Conservation (phyloP, 2,797 vertebrate genomes). For the Oreortyx pictus region DNA sequence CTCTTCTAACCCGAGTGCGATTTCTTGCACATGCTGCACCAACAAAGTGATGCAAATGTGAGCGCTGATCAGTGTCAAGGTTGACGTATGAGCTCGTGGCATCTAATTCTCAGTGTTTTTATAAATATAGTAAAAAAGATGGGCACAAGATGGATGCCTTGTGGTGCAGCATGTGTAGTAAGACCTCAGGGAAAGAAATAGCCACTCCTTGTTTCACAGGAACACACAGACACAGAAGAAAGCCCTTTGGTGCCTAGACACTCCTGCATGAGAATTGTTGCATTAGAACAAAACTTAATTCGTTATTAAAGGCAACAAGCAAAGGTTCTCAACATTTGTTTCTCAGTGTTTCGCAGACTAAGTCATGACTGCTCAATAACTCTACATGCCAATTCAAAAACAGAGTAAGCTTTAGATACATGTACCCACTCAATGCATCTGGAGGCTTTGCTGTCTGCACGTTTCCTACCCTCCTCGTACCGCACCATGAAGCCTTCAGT, state of each 20-base stretch:
- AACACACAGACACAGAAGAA: not conserved
- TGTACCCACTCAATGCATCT: not conserved
- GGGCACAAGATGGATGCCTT: not conserved
- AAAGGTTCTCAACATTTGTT: not conserved
- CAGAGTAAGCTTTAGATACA: accelerated
- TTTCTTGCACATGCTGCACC: not conserved
- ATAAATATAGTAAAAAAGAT: not conserved
- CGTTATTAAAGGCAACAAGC: not conserved
- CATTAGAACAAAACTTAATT: not conserved
- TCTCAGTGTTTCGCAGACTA: not conserved
- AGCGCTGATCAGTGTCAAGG: not conserved
- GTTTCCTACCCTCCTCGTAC: not conserved
- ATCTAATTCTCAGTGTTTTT: not conserved
- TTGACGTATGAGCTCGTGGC: not conserved
- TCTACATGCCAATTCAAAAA: not conserved
- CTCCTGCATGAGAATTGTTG: not conserved
- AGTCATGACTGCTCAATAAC: not conserved
- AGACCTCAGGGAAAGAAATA: not conserved
- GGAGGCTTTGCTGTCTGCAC: not conserved
- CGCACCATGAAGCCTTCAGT: not conserved
- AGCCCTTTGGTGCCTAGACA: not conserved
- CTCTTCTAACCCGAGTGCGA: not conserved
- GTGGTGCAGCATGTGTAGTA: not conserved
- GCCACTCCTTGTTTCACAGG: not conserved
- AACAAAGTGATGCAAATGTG: not conserved